Percentiles rank a stretch among this genome's conserved stretches.
Conservation (phyloP, 1,140 invertebrate species). For the Drosophila mojavensis region DNA sequence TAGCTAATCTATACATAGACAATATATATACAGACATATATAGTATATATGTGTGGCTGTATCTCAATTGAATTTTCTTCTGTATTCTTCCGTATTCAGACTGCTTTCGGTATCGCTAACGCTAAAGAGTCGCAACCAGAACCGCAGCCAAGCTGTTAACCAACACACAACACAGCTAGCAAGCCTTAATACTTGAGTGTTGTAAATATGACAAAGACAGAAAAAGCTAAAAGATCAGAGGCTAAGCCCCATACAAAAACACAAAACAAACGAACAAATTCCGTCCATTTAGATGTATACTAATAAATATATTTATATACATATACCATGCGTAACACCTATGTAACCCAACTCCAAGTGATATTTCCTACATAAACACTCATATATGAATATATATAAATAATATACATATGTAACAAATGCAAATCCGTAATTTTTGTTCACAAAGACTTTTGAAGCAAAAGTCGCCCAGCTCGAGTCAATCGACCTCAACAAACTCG, state of each 20-base stretch:
- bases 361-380: constrained; percentile 7
- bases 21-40: neutral
- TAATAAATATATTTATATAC: constrained; percentile 3
- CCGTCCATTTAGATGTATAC: constrained; percentile 40
- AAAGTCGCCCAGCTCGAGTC: constrained; percentile 56
- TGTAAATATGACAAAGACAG: neutral
- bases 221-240: constrained; percentile 4
- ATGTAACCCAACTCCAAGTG: constrained; percentile 11
- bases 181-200: constrained; percentile 15
- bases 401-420: neutral
- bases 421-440: constrained; percentile 31
- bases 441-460: constrained; percentile 70
- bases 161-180: constrained; percentile 31
- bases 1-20: neutral
- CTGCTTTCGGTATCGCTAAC: constrained; percentile 72
- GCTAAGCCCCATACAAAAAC: constrained; percentile 10
- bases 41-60: neutral
- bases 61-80: constrained; percentile 50
- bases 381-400: constrained; percentile 7
- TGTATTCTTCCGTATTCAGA: constrained; percentile 70
- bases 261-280: constrained; percentile 18
- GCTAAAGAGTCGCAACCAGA: constrained; percentile 45
- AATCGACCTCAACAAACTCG: constrained; percentile 64
- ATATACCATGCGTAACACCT: constrained; percentile 11
- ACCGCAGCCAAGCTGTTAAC: constrained; percentile 19